phyloP scores from a whole-genome alignment of 2,888 invertebrate species.

The Charanyca ferruginea region DNA sequence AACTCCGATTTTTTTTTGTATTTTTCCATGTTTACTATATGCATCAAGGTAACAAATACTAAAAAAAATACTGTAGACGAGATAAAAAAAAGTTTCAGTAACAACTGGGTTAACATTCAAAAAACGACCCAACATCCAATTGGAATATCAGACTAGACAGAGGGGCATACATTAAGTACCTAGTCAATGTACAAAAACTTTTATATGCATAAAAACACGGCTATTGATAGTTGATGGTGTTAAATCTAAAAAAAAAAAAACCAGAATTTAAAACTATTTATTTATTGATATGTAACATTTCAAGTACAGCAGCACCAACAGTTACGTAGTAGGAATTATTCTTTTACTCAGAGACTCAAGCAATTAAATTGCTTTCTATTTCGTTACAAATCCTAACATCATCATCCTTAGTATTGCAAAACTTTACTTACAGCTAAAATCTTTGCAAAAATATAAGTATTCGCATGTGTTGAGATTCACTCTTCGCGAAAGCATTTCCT shows the following conservation, averaged over 20 bases:
- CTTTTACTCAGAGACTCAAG: neutral
- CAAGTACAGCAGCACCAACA: slow-evolving; percentile 43
- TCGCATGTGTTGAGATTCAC: slow-evolving; percentile 40
- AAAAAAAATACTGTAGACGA: too few species aligned
- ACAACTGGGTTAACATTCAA: too few species aligned
- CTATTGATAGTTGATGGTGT: too few species aligned
- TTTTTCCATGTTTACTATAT: too few species aligned
- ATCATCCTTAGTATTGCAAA: slow-evolving; percentile 2
- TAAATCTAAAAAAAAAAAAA: neutral
- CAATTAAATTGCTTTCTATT: slow-evolving; percentile 13
- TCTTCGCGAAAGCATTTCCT: slow-evolving; percentile 1
- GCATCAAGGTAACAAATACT: too few species aligned
- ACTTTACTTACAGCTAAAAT: slow-evolving; percentile 7
- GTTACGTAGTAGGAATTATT: slow-evolving; percentile 8
- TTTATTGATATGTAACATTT: slow-evolving; percentile 50
- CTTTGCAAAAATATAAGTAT: slow-evolving; percentile 14
- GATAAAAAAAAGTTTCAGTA: too few species aligned
- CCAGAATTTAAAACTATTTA: neutral
- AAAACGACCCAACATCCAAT: neutral
- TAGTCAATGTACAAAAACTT: too few species aligned
- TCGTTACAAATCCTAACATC: neutral
- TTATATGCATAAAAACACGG: too few species aligned
- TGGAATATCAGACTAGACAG: neutral
- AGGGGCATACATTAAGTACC: too few species aligned
- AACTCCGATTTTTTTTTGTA: too few species aligned